phyloP scores from a whole-genome alignment of 2,888 invertebrate genomes.

The Choristoneura rosaceana region DNA sequence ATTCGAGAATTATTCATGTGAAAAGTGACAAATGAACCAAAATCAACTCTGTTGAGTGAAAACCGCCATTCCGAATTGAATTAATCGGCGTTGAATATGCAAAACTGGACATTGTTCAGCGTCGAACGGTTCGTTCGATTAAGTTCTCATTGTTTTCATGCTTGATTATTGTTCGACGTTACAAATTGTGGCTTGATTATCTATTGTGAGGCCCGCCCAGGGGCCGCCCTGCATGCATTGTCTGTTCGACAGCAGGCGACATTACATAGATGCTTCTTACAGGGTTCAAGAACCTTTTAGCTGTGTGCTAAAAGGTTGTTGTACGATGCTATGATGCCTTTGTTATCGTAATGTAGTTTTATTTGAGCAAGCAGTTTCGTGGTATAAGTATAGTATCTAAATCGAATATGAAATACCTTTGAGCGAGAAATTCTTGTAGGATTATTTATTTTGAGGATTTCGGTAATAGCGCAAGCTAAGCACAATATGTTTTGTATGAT shows the following conservation, averaged over 20 bases:
- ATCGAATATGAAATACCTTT: no score
- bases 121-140: constrained; percentile 61
- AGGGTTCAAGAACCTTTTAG: constrained; percentile 24
- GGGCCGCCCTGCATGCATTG: constrained; percentile 26
- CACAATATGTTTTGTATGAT: no score
- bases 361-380: background rate
- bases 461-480: no score
- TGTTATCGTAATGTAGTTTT: background rate
- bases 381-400: no score
- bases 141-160: constrained; percentile 65
- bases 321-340: background rate
- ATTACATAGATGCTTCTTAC: constrained; percentile 16
- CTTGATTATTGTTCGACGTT: constrained; percentile 59
- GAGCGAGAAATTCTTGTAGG: no score
- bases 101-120: constrained; percentile 69
- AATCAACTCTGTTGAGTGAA: constrained; percentile 72
- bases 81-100: constrained; percentile 80
- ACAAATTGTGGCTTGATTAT: constrained; percentile 50
- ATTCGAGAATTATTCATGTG: constrained; percentile 61
- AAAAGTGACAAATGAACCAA: constrained; percentile 79
- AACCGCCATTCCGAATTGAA: constrained; percentile 75
- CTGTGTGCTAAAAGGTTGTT: background rate
- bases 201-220: constrained; percentile 40
- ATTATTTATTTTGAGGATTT: no score
- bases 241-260: constrained; percentile 16